Evolutionary conservation across 2,888 invertebrate species (phyloP).

Genomic region (Phaedon cochleariae): DNA sequence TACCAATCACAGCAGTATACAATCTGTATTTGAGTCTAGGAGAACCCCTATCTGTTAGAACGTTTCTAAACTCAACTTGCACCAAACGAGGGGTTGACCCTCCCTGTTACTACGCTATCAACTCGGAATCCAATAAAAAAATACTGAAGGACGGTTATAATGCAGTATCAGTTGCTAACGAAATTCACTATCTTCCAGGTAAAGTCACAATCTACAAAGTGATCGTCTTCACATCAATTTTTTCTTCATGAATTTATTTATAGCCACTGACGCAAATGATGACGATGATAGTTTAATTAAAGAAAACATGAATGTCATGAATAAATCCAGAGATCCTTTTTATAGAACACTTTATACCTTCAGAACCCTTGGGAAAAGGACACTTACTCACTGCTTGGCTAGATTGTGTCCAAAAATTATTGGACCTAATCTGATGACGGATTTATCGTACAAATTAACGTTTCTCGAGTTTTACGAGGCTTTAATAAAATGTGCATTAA

Average conservation of each 20-base stretch:
- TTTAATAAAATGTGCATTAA: constrained; percentile 60
- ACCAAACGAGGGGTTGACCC: constrained; percentile 38
- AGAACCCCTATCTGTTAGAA: constrained; percentile 49
- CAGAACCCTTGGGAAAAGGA: constrained; percentile 51
- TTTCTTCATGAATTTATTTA: too few relatives aligned
- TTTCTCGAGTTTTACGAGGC: constrained; percentile 72
- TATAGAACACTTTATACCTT: constrained; percentile 51
- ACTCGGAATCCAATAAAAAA: constrained; percentile 3
- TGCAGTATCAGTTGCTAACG: constrained; percentile 26
- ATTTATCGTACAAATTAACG: constrained; percentile 61
- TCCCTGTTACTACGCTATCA: constrained; percentile 39
- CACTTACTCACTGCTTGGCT: constrained; percentile 52
- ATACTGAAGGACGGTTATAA: constrained; percentile 24
- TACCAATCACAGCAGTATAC: constrained; percentile 50
- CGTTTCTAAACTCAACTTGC: constrained; percentile 46
- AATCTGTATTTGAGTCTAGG: constrained; percentile 50
- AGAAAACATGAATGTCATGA: neutral
- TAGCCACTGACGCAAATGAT: neutral
- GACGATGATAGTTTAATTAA: neutral
- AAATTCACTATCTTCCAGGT: constrained; percentile 29
- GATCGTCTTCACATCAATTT: too few relatives aligned
- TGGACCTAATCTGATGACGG: constrained; percentile 62
- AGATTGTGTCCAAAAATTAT: constrained; percentile 64
- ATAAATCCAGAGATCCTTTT: constrained; percentile 15
- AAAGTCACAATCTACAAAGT: neutral